Evolutionary conservation across 2,888 invertebrate genomes (phyloP), one percentile per base, ranked within the genome.

Genomic region (Dolichomitus sp.): DNA sequence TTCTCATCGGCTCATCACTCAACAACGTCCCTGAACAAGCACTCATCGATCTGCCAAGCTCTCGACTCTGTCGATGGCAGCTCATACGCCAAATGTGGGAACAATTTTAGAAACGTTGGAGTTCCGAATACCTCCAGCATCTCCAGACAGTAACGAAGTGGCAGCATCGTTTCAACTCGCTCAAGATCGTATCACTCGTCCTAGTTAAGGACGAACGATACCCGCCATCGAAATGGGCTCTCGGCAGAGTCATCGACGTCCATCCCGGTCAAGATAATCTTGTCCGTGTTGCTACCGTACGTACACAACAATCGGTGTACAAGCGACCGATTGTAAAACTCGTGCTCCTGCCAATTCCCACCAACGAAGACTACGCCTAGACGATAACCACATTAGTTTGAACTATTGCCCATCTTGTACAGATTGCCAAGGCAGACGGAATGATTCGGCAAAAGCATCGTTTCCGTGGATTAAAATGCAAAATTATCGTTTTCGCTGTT

Each of bases 151-250:
- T 50, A n/a, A 30, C 30, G 3, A 76, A 83, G n/a, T 86, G 84
- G 85, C 48, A 80, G 2, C 17, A 57, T 0, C 70, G 63, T 0
- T 7, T n/a, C 6, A 65, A 19, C 0, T 85, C 85, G 37, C 76
- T 85, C n/a, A 27, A n/a, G 2, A 48, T 81, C 3, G 85, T 82
- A 2, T 68, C 69, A 33, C 37, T 87, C 11, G 85, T 85, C 2
- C 40, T 86, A 27, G 30, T 87, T 1, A 52, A 30, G 12, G 76
- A 85, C 61, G 76, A 80, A 6, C 57, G 72, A 1, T 78, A 78
- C 11, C 87, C 83, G 3, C 83, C 84, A 0, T 48, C 83, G 42
- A 83, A 84, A 40, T 87, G 85, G 85, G 59, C 70, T 3, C 68
- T 85, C 0, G 87, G 84, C 0, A 74, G 84, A 7, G 70, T 85